Base-by-base conservation (phyloP, 1,140 invertebrate genomes). In the Mactra quadrangularis region DNA sequence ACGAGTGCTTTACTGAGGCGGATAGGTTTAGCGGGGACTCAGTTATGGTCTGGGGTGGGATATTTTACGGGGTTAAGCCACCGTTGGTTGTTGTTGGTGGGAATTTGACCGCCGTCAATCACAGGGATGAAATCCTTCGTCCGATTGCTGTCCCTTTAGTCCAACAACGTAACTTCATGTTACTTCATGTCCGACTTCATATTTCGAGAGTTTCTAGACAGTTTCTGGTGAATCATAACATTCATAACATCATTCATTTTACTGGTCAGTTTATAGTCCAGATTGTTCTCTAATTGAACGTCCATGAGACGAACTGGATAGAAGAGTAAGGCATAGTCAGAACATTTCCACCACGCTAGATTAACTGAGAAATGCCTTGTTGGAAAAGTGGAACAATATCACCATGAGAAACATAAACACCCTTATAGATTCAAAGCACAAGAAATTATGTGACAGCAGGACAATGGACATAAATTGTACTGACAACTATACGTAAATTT, bases 341-440 rank as follows among this genome's bases (percentile, higher is more conserved):
- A 71, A 71, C 33, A 52, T 45, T 25, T 47, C 15, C 3, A 9
- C 47, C 15, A 52, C 22, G 3, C 29, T 53, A 4, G 13, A 52
- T 47, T 3, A 71, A 52, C 29, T 29, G 3, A 31, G 50, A 55
- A 71, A 2, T 35, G 68, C 27, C 52, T 71, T 52, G 68, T 71
- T 53, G 47, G 25, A 71, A 55, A 47, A 71, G 29, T 53, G 68
- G 68, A 71, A n/a, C n/a, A n/a, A n/a, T n/a, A n/a, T n/a, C n/a
- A n/a, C n/a, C n/a, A n/a, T n/a, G n/a, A n/a, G n/a, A n/a, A n/a
- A n/a, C n/a, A n/a, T n/a, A n/a, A n/a, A n/a, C n/a, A n/a, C n/a
- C n/a, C n/a, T n/a, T n/a, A n/a, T n/a, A n/a, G n/a, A n/a, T n/a
- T n/a, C n/a, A n/a, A n/a, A 50, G 64, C 45, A 68, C 47, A n/a